Base-by-base conservation (phyloP, 2,113 vertebrate genomes). In the Brevimyrus niger region DNA sequence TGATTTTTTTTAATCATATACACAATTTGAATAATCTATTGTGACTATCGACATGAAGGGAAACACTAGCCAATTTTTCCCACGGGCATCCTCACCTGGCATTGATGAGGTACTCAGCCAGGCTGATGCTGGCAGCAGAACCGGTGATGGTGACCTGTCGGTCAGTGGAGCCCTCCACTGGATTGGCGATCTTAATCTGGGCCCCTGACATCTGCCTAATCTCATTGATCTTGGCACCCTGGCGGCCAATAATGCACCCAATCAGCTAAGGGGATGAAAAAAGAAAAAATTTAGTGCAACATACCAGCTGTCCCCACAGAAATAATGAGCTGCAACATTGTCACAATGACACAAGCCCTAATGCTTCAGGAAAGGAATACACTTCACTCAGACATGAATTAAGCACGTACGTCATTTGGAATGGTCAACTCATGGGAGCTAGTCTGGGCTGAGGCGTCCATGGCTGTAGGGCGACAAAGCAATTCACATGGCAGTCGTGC, bases 381-480 rank as follows among this genome's bases (percentile, higher is more conserved):
- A 10, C 58, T 23, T 69, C 61, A 65, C 3, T 27, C 83, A 86
- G 46, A 8, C 2, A 27, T 11, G 48, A n/a, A 3, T 27, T 31
- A 38, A 83, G 86, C 42, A 97, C 98, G 96, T 95, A 99, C 98
- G 95, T 99, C 98, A 19, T 99, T 99, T 97, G 98, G 97, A 98
- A 99, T 99, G 97, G 97, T 99, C 96, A 99, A 97, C 97, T 99
- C 98, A 89, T 99, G 98, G 94, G 98, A 99, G 95, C 97, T 97
- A 93, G 98, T 98, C 94, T 99, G 98, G 94, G 98, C 97, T 89
- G 97, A 97, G 90, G 98, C 97, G 93, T 99, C 98, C 94, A 99
- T 97, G 93, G 98, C 98, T 98, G 94, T 94, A 93, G 73, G 27
- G 38, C 44, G 27, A 76, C 44, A 89, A 53, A 88, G 6, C 3